These are phyloP conservation scores for Pissodes strobi DNA, from an alignment of 1,140 invertebrate species.

Conservation along the genomic window DNA sequence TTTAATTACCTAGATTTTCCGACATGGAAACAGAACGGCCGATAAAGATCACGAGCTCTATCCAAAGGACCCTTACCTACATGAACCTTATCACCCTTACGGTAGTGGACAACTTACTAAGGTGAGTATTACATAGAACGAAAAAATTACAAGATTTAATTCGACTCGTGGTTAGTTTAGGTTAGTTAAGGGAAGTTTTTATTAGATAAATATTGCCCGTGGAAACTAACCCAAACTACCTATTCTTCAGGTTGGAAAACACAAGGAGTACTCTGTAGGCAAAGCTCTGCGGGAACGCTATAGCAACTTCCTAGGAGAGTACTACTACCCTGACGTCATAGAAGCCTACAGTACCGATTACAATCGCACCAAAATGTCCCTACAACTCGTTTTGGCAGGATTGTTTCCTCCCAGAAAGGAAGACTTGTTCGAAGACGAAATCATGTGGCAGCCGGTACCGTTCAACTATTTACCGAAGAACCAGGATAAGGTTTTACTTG, in stretches of 20 bases:
- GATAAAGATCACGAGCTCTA: conserved; percentile 25
- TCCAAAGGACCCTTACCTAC: conserved; percentile 24
- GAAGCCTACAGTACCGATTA: conserved; percentile 50
- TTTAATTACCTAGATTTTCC: conserved; percentile 13
- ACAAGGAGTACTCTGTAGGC: conserved; percentile 65
- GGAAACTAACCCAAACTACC: neutral
- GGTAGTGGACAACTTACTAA: conserved; percentile 24
- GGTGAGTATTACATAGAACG: too few relatives aligned
- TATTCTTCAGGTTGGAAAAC: conserved; percentile 35
- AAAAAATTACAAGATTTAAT: neutral
- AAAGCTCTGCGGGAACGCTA: conserved; percentile 65
- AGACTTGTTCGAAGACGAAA: conserved; percentile 70
- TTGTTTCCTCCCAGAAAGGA: conserved; percentile 74
- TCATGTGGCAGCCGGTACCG: conserved; percentile 84
- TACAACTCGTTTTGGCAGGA: conserved; percentile 76
- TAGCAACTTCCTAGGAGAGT: conserved; percentile 63
- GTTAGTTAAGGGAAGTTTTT: neutral
- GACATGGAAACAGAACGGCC: conserved; percentile 24
- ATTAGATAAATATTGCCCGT: neutral
- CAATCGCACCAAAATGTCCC: conserved; percentile 64
- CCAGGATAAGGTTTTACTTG: conserved; percentile 30
- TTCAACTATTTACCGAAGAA: conserved; percentile 55
- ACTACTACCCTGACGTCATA: conserved; percentile 57
- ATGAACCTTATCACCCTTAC: conserved; percentile 15
- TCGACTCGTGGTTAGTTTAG: too few relatives aligned